Base-by-base conservation (phyloP, 2,888 invertebrate genomes). In the Bellardia bayeri region DNA sequence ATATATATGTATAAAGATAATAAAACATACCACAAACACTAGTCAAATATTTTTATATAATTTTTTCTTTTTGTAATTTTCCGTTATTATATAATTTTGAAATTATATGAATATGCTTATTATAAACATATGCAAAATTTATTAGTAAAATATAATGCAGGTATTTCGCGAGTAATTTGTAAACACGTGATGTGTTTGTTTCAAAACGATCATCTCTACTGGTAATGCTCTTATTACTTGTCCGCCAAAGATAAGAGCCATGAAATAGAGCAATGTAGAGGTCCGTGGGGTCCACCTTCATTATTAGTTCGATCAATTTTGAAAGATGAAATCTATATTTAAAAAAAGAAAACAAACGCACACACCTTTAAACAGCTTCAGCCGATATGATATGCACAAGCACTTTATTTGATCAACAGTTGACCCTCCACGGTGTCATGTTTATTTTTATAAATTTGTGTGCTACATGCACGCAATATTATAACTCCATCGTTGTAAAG, bases 231-330 rank as follows among this genome's bases (percentile, higher is more conserved):
- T 79, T 66, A 81, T 72, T 54, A 72, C n/a, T 79, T 74, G n/a
- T 61, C 42, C 61, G 61, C 75, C 33, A 75, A 69, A 80, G 68
- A 56, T 54, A 75, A 49, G 75, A 76, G 63, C 71, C 37, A 56
- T 69, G 49, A 76, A 64, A 33, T 76, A 63, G 30, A 63, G 45
- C n/a, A 14, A 33, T 69, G 78, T 79, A 42, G 14, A 80, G 68
- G 88, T 85, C 89, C 89, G 89, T 89, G 89, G 86, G 89, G 89
- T 87, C 88, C 81, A 84, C 83, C 86, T 87, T 79, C 40, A 37
- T 75, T 13, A 79, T 75, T 49, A 64, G 76, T 76, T 11, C 40
- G 33, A 71, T 63, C 76, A 45, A 83, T 76, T 82, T 72, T 61
- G 40, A 68, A 82, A 54, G 51, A 56, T 30, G 23, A 56, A 16